Base-by-base conservation (phyloP, 2,797 vertebrate species). In the Champsocephalus esox region DNA sequence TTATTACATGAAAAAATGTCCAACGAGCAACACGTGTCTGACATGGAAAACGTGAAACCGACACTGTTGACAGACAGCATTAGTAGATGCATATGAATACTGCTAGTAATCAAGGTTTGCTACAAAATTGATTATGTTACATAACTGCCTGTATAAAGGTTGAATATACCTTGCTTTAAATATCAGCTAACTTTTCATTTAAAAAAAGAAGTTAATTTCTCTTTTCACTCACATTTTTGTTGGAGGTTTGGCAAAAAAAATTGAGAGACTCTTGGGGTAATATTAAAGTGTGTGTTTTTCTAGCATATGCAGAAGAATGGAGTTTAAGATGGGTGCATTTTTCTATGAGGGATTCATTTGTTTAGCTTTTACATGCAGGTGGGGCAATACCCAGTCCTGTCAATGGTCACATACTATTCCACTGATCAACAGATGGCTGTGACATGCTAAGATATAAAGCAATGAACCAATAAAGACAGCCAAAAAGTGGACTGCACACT, bases 1-100 rank as follows among this genome's bases (percentile, higher is more conserved):
- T 73, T 46, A 62, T 82, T 68, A 73, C 41, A 59, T 43, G n/a
- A 73, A 49, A 61, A 69, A 77, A 73, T 83, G 28, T 48, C 48
- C 55, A 46, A n/a, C 67, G 48, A 79, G 66, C 45, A 54, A 19
- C 48, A 52, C 10, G 5, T 32, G 21, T 49, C 50, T 50, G 34
- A 24, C 21, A 45, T 49, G n/a, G 21, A 50, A 60, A 64, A 72
- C 68, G 68, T 71, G 69, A 83, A 77, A 84, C 60, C 44, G 69
- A 73, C 55, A 51, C 78, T 43, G n/a, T 43, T 77, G 41, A 66
- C n/a, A 54, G 28, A 43, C 0, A 63, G 41, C 28, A 43, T 45
- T 51, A 60, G 12, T 28, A 17, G 28, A 45, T 80, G 61, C 48
- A 56, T 67, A 70, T 80, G 49, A 73, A 83, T 66, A 54, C 17